Percentiles rank a stretch among this genome's conserved stretches.
These are phyloP conservation scores for Drosophila arizonae DNA, from an alignment of 1,140 invertebrate genomes.

Conservation along the genomic window DNA sequence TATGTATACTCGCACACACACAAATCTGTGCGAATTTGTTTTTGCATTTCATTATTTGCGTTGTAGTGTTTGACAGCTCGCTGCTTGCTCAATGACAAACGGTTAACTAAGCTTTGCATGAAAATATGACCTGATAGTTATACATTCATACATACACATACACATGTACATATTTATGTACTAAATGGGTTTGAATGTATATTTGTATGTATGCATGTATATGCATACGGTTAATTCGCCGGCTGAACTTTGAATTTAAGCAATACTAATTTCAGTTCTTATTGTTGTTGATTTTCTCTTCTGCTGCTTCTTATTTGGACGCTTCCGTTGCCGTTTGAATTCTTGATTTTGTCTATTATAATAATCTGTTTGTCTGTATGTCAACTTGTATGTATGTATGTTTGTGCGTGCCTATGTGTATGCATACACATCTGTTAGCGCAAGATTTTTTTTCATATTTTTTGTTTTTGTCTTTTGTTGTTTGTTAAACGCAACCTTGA, in stretches of 20 bases:
- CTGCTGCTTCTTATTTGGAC: constrained; percentile 5
- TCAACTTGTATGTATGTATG: constrained; percentile 28
- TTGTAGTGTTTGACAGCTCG: constrained; percentile 29
- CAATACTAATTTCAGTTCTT: constrained; percentile 15
- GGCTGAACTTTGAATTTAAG: constrained; percentile 38
- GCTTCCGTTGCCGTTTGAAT: constrained; percentile 43
- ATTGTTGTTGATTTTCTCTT: constrained; percentile 1
- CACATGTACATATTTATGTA: neutral
- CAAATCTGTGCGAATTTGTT: constrained; percentile 2
- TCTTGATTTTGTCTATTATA: constrained; percentile 34
- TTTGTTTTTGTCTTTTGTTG: constrained; percentile 36
- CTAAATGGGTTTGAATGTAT: neutral
- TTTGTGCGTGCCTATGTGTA: neutral
- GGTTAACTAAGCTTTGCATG: constrained; percentile 23
- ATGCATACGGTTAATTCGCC: constrained; percentile 17
- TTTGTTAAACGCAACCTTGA: constrained; percentile 54
- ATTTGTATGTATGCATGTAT: neutral
- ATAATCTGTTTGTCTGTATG: constrained; percentile 36
- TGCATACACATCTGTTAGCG: constrained; percentile 19
- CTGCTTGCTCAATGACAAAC: constrained; percentile 23
- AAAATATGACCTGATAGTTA: constrained; percentile 19
- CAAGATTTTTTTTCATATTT: constrained; percentile 14
- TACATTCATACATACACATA: neutral
- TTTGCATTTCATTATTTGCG: constrained; percentile 32
- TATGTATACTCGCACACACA: neutral